A percentile compares a stretch with the other conserved stretches of the same genome.
phyloP scores from a whole-genome alignment of 2,113 vertebrate species.

The Puma concolor region DNA sequence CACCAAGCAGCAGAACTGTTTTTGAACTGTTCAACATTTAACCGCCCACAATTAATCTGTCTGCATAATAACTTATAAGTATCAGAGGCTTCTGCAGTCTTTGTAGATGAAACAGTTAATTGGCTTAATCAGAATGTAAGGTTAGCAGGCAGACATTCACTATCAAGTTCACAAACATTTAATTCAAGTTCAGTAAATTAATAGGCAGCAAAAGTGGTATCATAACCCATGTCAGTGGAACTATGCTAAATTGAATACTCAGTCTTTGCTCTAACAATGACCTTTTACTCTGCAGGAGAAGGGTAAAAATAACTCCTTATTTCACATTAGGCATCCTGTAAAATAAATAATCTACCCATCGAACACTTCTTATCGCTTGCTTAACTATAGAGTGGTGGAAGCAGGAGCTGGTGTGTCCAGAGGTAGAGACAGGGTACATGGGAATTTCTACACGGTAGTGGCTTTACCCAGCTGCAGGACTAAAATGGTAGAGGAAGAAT shows the following conservation, averaged over 20 bases:
- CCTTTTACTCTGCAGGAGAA: conserved; percentile 26
- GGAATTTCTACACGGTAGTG: conserved; percentile 34
- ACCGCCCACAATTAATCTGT: neutral
- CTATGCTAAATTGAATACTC: conserved; percentile 36
- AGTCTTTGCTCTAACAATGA: conserved; percentile 62
- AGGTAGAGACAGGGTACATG: conserved; percentile 56
- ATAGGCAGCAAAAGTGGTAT: conserved; percentile 60
- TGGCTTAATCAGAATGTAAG: conserved; percentile 50
- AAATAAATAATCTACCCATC: conserved; percentile 57
- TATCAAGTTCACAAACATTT: conserved; percentile 43
- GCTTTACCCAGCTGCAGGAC: conserved; percentile 42
- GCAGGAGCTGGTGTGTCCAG: conserved; percentile 54
- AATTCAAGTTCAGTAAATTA: conserved; percentile 49
- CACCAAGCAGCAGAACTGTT: conserved; percentile 3
- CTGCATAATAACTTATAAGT: conserved; percentile 4
- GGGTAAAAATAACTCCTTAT: conserved; percentile 34
- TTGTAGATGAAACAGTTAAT: conserved; percentile 36
- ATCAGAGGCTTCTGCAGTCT: conserved; percentile 34
- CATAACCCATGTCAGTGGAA: conserved; percentile 32
- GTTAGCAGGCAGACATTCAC: conserved; percentile 26
- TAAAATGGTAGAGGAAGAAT: neutral
- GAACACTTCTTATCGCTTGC: neutral
- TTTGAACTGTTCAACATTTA: conserved; percentile 31
- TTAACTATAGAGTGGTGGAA: neutral
- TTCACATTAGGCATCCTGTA: conserved; percentile 56